Evolutionary conservation across 2,888 invertebrate genomes (phyloP), one percentile per base, ranked within the genome.

Genomic region (Euclidia mi): DNA sequence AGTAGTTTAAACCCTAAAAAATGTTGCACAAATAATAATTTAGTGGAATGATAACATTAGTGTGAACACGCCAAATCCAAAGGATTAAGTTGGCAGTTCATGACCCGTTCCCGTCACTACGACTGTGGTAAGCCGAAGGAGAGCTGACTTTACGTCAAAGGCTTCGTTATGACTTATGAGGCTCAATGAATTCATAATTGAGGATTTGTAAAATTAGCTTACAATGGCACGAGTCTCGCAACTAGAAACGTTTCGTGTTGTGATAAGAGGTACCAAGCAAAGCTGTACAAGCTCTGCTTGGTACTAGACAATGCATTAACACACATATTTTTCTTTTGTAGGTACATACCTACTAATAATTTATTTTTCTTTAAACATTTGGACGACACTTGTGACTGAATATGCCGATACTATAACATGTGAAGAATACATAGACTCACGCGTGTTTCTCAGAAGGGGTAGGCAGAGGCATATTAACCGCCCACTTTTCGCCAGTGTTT

Each of bases 41-140:
- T 29, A 41, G 37, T 25, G 28, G 1, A 2, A 15, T 9, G 35
- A 3, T 17, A 29, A 43, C 37, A 55, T 55, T 53, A 45, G 37
- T 31, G 32, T 31, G 9, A 40, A 59, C 17, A 32, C n/a, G 44
- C 37, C 29, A 14, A 29, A 52, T 51, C 62, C 60, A 14, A 45
- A 56, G 53, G 59, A 75, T 73, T 71, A 71, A 50, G 38, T 41
- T 32, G 55, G 34, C 43, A 45, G 57, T 56, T 37, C 45, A 68
- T 57, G 44, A 46, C 28, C 60, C 53, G 55, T 35, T 56, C 34
- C 18, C 47, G 40, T 56, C 53, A 52, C 18, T 50, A 43, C 41
- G 28, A 59, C 47, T 52, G 50, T 43, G 46, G 55, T 61, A 43
- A 58, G 47, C 64, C 48, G 42, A 28, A 47, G 53, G 50, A 48